These are phyloP conservation scores for Tachysurus fulvidraco DNA, from an alignment of 2,113 vertebrate species.

Conservation along the genomic window DNA sequence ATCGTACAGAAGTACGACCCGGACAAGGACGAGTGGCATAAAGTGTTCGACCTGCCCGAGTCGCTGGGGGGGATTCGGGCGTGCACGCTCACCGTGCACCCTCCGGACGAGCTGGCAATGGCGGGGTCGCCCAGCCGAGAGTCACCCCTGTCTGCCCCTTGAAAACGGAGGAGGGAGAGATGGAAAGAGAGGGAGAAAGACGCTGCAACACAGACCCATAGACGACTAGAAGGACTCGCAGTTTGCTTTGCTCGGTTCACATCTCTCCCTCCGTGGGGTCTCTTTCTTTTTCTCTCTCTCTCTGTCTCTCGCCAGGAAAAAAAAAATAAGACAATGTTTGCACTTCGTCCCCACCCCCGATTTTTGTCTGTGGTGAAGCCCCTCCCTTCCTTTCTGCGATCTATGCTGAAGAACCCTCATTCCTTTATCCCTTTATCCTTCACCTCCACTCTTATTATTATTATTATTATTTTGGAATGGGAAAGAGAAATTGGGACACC, in stretches of 20 bases:
- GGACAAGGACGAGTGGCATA: slow-evolving; percentile 98
- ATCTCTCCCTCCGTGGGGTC: slow-evolving; percentile 18
- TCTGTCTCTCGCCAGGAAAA: slow-evolving; percentile 59
- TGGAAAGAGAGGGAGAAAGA: slow-evolving; percentile 40
- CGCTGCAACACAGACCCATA: not conserved
- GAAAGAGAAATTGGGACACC: slow-evolving; percentile 56
- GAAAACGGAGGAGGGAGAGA: slow-evolving; percentile 69
- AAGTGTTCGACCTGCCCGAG: slow-evolving; percentile 97
- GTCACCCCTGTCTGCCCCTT: slow-evolving; percentile 94
- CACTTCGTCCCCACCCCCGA: slow-evolving; percentile 31
- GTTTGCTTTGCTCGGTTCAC: not conserved
- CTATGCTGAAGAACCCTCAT: slow-evolving; percentile 63
- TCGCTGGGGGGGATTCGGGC: slow-evolving; percentile 97
- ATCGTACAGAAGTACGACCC: slow-evolving; percentile 99
- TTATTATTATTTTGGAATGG: slow-evolving; percentile 2
- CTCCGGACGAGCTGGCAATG: slow-evolving; percentile 86
- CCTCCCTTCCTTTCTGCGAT: slow-evolving; percentile 48
- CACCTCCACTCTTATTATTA: not conserved
- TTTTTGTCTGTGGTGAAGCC: slow-evolving; percentile 60
- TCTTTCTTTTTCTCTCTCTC: slow-evolving; percentile 44
- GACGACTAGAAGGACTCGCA: not conserved
- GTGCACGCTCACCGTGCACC: slow-evolving; percentile 96
- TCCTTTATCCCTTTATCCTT: slow-evolving; percentile 27
- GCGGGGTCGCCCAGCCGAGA: slow-evolving; percentile 89
- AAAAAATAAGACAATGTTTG: slow-evolving; percentile 48